Conservation (phyloP, 2,888 invertebrate species). For the Ernsta delagoae region DNA sequence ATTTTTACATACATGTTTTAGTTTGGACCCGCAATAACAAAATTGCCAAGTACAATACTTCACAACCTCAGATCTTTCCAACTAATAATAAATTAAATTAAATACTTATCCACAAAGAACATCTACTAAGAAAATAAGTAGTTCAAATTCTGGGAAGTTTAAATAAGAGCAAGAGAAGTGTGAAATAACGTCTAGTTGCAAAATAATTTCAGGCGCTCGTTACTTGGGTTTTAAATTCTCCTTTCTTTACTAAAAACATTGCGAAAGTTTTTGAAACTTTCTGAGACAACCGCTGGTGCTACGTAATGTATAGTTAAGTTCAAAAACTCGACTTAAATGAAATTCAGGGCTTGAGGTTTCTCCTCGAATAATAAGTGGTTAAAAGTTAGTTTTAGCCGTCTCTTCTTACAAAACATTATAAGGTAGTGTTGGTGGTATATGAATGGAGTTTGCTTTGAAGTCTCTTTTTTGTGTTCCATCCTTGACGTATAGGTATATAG, state of each 20-base stretch:
- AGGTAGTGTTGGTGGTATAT: conserved; percentile 18
- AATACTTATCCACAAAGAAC: neutral
- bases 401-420: conserved; percentile 15
- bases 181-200: conserved; percentile 9
- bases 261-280: conserved; percentile 25
- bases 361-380: conserved; percentile 33
- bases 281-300: conserved; percentile 18
- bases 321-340: conserved; percentile 34
- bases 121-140: conserved; percentile 1
- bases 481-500: too few species aligned
- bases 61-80: too few species aligned
- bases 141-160: conserved; percentile 6
- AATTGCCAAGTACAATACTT: neutral
- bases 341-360: conserved; percentile 30
- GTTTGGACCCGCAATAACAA: neutral
- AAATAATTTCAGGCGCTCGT: conserved; percentile 14
- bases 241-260: conserved; percentile 28
- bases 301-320: conserved; percentile 35
- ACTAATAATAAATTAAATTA: neutral
- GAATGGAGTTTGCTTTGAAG: neutral
- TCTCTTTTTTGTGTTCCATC: too few species aligned
- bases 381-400: conserved; percentile 23
- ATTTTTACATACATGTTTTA: neutral
- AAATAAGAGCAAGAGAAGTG: neutral
- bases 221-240: conserved; percentile 29